Conservation (phyloP, 2,113 vertebrate genomes). For the Sylvia atricapilla region DNA sequence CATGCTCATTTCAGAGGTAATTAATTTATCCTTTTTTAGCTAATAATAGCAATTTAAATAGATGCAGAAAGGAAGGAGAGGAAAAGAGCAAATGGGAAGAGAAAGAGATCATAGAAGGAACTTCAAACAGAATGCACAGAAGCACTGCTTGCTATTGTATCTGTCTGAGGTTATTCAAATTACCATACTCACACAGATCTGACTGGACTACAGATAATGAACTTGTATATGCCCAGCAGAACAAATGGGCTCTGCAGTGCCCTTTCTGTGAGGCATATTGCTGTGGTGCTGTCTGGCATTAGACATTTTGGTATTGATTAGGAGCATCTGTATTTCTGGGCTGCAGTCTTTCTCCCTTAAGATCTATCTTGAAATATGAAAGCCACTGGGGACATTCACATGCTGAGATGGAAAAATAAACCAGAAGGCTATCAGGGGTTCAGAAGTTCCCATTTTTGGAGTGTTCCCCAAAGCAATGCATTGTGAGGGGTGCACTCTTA, state of each 20-base stretch:
- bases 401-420: not conserved
- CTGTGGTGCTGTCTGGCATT: not conserved
- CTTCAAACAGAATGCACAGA: not conserved
- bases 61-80: not conserved
- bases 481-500: not conserved
- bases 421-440: not conserved
- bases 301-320: constrained; percentile 1
- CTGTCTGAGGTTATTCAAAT: constrained; percentile 42
- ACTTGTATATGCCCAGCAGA: constrained; percentile 8
- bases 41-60: constrained; percentile 18
- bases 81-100: constrained; percentile 1
- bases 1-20: constrained; percentile 1
- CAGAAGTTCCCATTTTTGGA: not conserved
- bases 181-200: not conserved
- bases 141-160: not conserved
- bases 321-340: constrained; percentile 27
- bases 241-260: constrained; percentile 30
- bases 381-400: not conserved
- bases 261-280: constrained; percentile 30
- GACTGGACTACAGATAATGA: constrained; percentile 36
- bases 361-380: not conserved
- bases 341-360: not conserved
- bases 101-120: not conserved
- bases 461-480: not conserved
- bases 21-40: constrained; percentile 32